These are phyloP conservation scores for Bungarus multicinctus DNA, from an alignment of 2,113 vertebrate species.

Conservation along the genomic window DNA sequence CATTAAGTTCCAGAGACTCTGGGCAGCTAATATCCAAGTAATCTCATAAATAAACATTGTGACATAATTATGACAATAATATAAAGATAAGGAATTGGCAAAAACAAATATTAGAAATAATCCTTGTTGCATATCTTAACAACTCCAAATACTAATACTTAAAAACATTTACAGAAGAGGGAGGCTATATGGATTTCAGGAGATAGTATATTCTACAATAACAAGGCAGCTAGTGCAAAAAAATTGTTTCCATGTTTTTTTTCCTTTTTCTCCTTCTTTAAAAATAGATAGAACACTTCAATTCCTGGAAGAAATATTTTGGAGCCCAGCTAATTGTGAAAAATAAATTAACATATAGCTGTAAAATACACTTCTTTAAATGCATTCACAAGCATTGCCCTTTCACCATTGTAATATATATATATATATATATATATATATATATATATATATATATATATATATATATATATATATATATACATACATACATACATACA, in stretches of 20 bases:
- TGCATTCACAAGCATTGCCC: neutral
- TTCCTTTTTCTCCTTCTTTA: neutral
- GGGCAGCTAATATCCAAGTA: neutral
- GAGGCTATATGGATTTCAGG: neutral
- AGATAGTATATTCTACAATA: neutral
- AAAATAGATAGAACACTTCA: neutral
- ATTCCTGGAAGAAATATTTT: neutral
- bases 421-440: no score
- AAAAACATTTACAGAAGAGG: neutral
- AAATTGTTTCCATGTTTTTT: neutral
- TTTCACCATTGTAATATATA: neutral
- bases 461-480: no score
- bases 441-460: no score
- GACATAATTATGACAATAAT: neutral
- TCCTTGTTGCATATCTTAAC: neutral
- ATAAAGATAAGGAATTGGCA: neutral
- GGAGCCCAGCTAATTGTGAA: neutral
- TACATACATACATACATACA: no score
- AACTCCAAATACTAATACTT: neutral
- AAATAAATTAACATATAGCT: neutral
- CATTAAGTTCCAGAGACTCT: neutral
- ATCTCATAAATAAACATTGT: neutral
- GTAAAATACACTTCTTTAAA: neutral
- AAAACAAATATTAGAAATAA: neutral
- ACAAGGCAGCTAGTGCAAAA: neutral